phyloP scores from a whole-genome alignment of 2,797 vertebrate species.

The Hyperoplus lanceolatus region DNA sequence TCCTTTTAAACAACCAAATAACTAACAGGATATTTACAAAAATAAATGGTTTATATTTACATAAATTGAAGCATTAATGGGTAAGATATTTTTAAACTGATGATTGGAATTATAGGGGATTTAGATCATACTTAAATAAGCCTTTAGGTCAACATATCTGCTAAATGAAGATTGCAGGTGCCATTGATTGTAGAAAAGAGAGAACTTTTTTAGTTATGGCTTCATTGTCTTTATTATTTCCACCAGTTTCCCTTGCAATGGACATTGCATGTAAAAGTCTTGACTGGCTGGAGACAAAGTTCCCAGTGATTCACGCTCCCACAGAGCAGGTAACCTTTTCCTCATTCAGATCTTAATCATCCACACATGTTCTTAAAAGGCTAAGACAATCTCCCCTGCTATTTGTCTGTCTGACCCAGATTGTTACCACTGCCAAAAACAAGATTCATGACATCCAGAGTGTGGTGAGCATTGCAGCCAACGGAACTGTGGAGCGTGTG shows the following conservation, averaged over 20 bases:
- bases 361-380: not conserved
- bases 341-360: not conserved
- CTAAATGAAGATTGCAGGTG: not conserved
- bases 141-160: not conserved
- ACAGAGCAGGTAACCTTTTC: constrained; percentile 86
- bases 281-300: constrained; percentile 90
- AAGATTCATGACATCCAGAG: constrained; percentile 85
- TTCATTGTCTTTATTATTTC: constrained; percentile 16
- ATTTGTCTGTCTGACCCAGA: constrained; percentile 68
- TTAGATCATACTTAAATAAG: no score
- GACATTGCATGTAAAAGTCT: constrained; percentile 91
- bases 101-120: not conserved
- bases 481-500: constrained; percentile 85
- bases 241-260: constrained; percentile 90
- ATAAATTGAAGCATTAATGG: not conserved
- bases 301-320: constrained; percentile 90
- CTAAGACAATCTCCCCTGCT: not conserved
- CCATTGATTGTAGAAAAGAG: not conserved
- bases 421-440: constrained; percentile 86
- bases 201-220: not conserved
- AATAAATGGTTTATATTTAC: not conserved
- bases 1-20: no score
- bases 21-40: not conserved
- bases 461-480: constrained; percentile 79
- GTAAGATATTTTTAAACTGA: not conserved